Conservation (phyloP, 1,140 invertebrate genomes). For the Metaphire vulgaris region DNA sequence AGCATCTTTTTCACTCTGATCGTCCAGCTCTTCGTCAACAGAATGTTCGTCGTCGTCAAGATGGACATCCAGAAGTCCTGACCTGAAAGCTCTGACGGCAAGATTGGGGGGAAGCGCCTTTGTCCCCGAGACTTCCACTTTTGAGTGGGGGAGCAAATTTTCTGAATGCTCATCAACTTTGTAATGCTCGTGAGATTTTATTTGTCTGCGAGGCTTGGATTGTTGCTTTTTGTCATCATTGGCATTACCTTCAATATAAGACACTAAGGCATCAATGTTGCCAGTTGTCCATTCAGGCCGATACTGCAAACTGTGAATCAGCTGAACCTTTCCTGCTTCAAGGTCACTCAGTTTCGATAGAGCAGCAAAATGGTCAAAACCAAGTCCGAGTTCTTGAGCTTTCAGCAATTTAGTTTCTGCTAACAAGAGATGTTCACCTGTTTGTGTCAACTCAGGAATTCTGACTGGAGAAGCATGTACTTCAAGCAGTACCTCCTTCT, state of each 20-base stretch:
- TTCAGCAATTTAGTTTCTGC: no score
- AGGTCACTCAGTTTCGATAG: neutral
- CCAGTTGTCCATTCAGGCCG: neutral
- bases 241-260: neutral
- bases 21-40: no score
- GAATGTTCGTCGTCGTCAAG: neutral
- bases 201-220: no score
- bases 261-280: neutral
- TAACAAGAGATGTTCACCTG: no score
- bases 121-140: no score
- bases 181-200: neutral
- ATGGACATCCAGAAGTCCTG: neutral
- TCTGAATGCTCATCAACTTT: neutral
- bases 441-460: no score
- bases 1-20: neutral
- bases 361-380: neutral
- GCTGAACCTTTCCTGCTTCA: neutral
- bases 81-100: neutral
- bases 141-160: no score
- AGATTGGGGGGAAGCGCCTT: neutral
- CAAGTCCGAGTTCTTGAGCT: no score
- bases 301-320: neutral
- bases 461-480: no score
- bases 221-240: neutral
- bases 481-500: no score